Base-by-base conservation (phyloP, 1,140 invertebrate genomes). In the Theocolax elegans region DNA sequence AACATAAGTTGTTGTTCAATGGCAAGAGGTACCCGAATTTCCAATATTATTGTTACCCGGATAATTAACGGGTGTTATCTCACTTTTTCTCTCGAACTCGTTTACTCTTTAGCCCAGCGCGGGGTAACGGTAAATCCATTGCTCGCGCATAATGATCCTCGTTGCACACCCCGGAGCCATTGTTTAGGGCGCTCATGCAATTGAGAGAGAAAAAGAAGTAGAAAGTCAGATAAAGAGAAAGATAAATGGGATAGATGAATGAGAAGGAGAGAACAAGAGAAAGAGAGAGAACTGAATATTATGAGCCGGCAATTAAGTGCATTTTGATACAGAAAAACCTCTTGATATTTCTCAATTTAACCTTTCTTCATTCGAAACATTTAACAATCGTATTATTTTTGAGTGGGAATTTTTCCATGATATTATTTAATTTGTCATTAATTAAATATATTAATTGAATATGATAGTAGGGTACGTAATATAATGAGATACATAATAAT, bases 101-200 rank as follows among this genome's bases (percentile, higher is more conserved):
- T 42, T 54, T 9, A 12, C 13, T 59, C 65, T 17, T 21, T n/a
- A 12, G 17, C 15, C 19, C 25, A 1, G 31, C 8, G 35, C 29
- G 6, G 23, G 67, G 54, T 69, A 62, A 69, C 67, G 67, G 67
- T 62, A 31, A 27, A 68, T 19, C 29, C 3, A 23, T 44, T 58
- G 38, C 9, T 17, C 15, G 29, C 38, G 67, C 54, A 59, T 59
- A 59, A 49, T 59, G 21, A 29, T 23, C 21, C 10, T 8, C 42
- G 19, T 49, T 12, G 42, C 29, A 49, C 44, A 31, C 46, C 31
- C 19, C 46, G 29, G n/a, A 23, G 27, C 49, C n/a, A 66, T 66
- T 60, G 63, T 65, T 65, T 38, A 8, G 49, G 17, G 38, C 31
- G 29, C 46, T 51, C 69, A 44, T 53, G 51, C 69, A 53, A 64